Evolutionary conservation across 2,797 vertebrate genomes (phyloP).

Genomic region (Enteromius fasciolatus): DNA sequence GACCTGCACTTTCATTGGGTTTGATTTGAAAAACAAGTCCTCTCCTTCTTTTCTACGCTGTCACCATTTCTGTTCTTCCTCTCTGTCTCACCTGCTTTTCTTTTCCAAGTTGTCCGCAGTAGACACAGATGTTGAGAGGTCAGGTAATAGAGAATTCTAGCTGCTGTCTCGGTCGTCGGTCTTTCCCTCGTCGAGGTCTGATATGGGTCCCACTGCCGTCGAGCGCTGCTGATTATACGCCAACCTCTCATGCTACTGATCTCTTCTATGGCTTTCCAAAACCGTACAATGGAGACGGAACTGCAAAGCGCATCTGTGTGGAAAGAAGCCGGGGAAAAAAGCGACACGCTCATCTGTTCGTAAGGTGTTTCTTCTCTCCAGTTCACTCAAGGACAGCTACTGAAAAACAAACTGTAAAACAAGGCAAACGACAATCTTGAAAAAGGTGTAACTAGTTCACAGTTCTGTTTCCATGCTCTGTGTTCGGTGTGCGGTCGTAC

Average conservation of each 20-base stretch:
- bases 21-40: not conserved
- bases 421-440: conserved; percentile 82
- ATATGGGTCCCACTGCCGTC: conserved; percentile 48
- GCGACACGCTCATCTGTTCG: conserved; percentile 18
- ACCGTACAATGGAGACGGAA: conserved; percentile 50
- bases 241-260: conserved; percentile 60
- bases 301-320: conserved; percentile 42
- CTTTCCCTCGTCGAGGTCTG: conserved; percentile 39
- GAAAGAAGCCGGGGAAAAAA: conserved; percentile 30
- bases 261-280: conserved; percentile 50
- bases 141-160: not conserved
- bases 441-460: conserved; percentile 73
- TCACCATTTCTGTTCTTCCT: not conserved
- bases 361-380: conserved; percentile 53
- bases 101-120: not conserved
- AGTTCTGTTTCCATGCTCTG: conserved; percentile 64
- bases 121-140: conserved; percentile 30
- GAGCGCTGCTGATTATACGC: conserved; percentile 58
- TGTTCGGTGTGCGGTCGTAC: conserved; percentile 64
- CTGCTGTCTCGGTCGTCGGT: not conserved
- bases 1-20: not conserved
- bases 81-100: not conserved
- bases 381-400: conserved; percentile 60
- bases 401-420: conserved; percentile 65
- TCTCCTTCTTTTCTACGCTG: not conserved